Conservation (phyloP, 2,888 invertebrate species). For the Ennomos quercinarius region DNA sequence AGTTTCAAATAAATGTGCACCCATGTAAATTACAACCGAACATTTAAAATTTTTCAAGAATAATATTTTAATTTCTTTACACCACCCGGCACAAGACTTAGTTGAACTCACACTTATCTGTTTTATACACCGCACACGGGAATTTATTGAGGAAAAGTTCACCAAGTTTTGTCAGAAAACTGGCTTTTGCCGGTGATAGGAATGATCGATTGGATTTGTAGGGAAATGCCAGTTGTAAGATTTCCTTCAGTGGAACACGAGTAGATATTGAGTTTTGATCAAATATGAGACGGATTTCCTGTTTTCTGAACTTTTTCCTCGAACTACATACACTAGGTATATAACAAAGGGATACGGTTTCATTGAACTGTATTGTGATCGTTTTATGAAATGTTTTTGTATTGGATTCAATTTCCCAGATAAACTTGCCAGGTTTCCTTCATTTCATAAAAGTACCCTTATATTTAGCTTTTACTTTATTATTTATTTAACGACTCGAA, state of each 20-base stretch:
- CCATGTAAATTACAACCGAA: too few species aligned
- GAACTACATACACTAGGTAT: constrained; percentile 8
- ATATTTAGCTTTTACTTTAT: too few species aligned
- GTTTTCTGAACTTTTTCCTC: constrained; percentile 25
- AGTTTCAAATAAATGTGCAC: too few species aligned
- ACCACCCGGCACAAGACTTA: too few species aligned
- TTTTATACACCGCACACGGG: constrained; percentile 24
- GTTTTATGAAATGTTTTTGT: background rate
- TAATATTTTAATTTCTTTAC: too few species aligned
- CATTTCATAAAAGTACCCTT: too few species aligned
- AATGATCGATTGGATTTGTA: constrained; percentile 32
- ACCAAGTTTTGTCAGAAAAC: constrained; percentile 36
- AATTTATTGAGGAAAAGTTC: constrained; percentile 43
- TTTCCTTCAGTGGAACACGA: constrained; percentile 33
- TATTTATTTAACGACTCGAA: too few species aligned
- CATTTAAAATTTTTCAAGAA: too few species aligned
- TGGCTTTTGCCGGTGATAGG: constrained; percentile 36
- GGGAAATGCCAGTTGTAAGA: constrained; percentile 36
- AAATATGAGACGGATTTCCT: constrained; percentile 27
- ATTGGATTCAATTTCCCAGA: background rate
- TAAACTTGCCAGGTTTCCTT: background rate
- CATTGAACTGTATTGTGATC: constrained; percentile 11
- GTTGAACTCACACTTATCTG: constrained; percentile 1
- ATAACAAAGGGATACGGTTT: constrained; percentile 18
- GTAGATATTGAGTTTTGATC: constrained; percentile 31